A percentile compares a stretch with the other conserved stretches of the same genome.
Conservation (phyloP, 2,797 vertebrate genomes). For the Zenarchopterus dispar region DNA sequence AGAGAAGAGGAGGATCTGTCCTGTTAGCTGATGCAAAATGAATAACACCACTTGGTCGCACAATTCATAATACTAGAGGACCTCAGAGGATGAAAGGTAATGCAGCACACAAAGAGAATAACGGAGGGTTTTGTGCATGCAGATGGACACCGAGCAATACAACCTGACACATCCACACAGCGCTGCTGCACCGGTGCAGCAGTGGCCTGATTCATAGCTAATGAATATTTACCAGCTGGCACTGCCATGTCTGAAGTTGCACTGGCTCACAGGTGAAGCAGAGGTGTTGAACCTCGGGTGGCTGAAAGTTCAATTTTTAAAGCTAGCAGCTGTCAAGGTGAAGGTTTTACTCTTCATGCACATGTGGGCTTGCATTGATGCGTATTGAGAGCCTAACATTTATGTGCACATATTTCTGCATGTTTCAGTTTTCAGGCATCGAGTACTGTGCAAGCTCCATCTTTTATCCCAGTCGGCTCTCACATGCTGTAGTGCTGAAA, state of each 20-base stretch:
- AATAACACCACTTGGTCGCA: constrained; percentile 49
- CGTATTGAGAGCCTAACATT: constrained; percentile 16
- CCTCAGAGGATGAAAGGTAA: constrained; percentile 39
- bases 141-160: constrained; percentile 11
- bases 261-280: constrained; percentile 42
- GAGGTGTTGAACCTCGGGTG: constrained; percentile 49
- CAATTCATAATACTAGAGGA: constrained; percentile 32
- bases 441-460: not conserved
- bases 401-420: constrained; percentile 19
- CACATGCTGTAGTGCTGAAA: constrained; percentile 19
- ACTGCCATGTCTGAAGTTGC: constrained; percentile 36
- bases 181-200: constrained; percentile 47
- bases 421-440: constrained; percentile 11
- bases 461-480: constrained; percentile 6
- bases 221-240: constrained; percentile 75
- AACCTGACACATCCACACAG: constrained; percentile 33
- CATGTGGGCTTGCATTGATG: constrained; percentile 11
- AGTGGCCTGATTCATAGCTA: constrained; percentile 66
- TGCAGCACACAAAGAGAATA: constrained; percentile 6
- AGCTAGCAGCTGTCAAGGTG: constrained; percentile 54
- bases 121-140: constrained; percentile 2
- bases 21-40: constrained; percentile 70
- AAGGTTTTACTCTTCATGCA: constrained; percentile 21
- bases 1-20: constrained; percentile 68
- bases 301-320: constrained; percentile 51